phyloP scores from a whole-genome alignment of 2,888 invertebrate genomes.

The Stenichneumon culpator region DNA sequence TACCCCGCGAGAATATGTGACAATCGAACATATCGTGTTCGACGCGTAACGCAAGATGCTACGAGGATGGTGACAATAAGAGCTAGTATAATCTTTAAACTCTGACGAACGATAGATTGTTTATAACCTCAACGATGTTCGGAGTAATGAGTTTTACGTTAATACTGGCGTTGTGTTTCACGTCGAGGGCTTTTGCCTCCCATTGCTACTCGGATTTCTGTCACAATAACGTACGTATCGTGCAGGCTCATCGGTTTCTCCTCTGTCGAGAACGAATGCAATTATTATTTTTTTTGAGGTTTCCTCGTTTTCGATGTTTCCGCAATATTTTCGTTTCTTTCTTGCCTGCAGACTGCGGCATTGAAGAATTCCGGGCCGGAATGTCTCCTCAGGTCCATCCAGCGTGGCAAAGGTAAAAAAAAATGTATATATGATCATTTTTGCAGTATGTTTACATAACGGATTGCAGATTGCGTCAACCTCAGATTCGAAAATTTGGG shows the following conservation, averaged over 20 bases:
- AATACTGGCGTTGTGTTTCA: constrained; percentile 68
- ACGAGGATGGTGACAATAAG: constrained; percentile 27
- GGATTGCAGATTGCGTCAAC: constrained; percentile 75
- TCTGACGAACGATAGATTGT: constrained; percentile 43
- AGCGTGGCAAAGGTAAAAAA: constrained; percentile 75
- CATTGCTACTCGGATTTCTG: constrained; percentile 80
- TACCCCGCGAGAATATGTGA: neutral
- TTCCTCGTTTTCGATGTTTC: constrained; percentile 34
- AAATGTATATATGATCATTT: neutral
- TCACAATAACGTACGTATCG: constrained; percentile 74
- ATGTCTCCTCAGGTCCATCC: constrained; percentile 74
- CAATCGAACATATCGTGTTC: constrained; percentile 1
- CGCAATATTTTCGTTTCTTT: neutral
- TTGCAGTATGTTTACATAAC: neutral
- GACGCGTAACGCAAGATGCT: neutral
- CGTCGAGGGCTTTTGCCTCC: constrained; percentile 63
- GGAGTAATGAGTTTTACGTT: constrained; percentile 64
- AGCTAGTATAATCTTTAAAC: constrained; percentile 1
- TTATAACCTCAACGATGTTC: constrained; percentile 75
- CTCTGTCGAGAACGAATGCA: constrained; percentile 1
- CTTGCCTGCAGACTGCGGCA: constrained; percentile 33
- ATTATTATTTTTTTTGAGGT: constrained; percentile 47
- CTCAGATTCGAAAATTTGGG: constrained; percentile 75
- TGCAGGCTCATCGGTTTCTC: neutral
- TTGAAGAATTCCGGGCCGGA: constrained; percentile 55